These are phyloP conservation scores for Eonycteris spelaea DNA, from an alignment of 2,113 vertebrate species.

Conservation along the genomic window DNA sequence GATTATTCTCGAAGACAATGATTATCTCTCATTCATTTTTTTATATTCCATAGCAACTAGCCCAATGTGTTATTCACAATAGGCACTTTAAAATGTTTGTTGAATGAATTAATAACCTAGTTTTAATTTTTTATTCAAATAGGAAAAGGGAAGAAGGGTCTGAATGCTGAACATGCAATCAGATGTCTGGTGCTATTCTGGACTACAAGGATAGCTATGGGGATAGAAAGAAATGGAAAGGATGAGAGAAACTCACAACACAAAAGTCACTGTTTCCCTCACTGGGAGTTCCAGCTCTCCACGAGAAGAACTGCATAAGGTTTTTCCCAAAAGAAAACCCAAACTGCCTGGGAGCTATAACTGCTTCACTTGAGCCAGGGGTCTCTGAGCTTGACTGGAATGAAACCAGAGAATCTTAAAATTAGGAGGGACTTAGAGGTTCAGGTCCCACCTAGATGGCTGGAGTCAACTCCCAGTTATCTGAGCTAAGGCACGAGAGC, in stretches of 20 bases:
- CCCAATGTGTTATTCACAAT: slow-evolving; percentile 14
- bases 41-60: neutral
- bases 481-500: neutral
- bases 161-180: neutral
- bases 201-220: neutral
- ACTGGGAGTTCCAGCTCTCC: neutral
- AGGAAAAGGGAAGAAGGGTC: neutral
- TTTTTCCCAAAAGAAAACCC: slow-evolving; percentile 15
- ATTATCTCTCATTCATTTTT: neutral
- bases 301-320: neutral
- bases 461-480: neutral
- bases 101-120: neutral
- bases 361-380: neutral
- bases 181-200: neutral
- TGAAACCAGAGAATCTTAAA: neutral
- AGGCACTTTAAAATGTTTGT: neutral
- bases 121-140: neutral
- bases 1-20: neutral
- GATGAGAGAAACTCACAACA: neutral
- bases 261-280: neutral
- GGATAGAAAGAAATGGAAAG: neutral
- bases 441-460: neutral
- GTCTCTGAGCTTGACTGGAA: neutral
- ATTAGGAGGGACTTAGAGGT: neutral
- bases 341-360: neutral